A percentile compares a stretch with the other conserved stretches of the same genome.
phyloP scores from a whole-genome alignment of 1,140 invertebrate genomes.

The Eupristina koningsbergeri region DNA sequence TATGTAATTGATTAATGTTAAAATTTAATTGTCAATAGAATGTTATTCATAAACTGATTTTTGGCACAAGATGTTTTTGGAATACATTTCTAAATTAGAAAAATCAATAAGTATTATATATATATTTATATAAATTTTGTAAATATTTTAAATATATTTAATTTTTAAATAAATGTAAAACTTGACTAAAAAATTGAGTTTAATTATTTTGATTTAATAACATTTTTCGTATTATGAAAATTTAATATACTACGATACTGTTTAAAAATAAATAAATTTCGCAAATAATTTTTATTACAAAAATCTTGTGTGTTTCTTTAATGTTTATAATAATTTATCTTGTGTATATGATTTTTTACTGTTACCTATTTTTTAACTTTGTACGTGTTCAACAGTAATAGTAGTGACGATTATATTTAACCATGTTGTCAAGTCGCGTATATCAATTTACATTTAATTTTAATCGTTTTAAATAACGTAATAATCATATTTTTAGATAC shows the following conservation, averaged over 20 bases:
- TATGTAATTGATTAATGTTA: not conserved
- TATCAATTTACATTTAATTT: conserved; percentile 26
- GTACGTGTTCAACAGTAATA: conserved; percentile 25
- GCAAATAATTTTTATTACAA: conserved; percentile 45
- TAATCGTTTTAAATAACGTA: conserved; percentile 35
- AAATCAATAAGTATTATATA: not conserved
- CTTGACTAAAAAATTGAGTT: not conserved
- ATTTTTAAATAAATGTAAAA: conserved; percentile 15
- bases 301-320: conserved; percentile 43
- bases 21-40: not conserved
- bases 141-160: conserved; percentile 52
- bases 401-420: conserved; percentile 20
- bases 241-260: conserved; percentile 32
- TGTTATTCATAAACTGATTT: not conserved
- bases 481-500: conserved; percentile 13
- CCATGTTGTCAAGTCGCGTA: not conserved
- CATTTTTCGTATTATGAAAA: not conserved
- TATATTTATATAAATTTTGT: conserved; percentile 48
- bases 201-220: not conserved
- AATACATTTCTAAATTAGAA: not conserved
- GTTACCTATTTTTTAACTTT: conserved; percentile 33
- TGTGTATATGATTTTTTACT: conserved; percentile 35
- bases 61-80: not conserved
- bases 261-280: conserved; percentile 41
- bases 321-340: conserved; percentile 38